phyloP scores from a whole-genome alignment of 2,888 invertebrate species.

The Xestia c-nigrum region DNA sequence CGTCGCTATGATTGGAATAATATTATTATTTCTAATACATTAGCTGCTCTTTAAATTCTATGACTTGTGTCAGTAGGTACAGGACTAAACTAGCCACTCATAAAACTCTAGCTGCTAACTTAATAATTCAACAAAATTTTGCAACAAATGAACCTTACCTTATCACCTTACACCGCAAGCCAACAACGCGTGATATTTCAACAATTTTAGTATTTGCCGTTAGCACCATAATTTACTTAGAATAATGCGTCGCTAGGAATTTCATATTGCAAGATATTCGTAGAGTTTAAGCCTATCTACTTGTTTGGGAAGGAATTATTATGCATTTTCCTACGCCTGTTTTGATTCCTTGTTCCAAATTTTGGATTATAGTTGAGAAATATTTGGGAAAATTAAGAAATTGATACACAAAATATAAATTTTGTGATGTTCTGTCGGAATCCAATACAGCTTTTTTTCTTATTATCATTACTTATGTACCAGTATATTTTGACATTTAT shows the following conservation, averaged over 20 bases:
- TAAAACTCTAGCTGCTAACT: slow-evolving; percentile 15
- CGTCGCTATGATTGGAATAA: not conserved
- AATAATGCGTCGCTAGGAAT: slow-evolving; percentile 58
- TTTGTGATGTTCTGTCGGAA: not conserved
- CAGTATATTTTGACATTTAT: too few species aligned
- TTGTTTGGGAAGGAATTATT: not conserved
- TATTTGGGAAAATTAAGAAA: not conserved
- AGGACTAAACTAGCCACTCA: not conserved
- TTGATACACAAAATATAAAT: too few species aligned
- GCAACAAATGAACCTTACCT: slow-evolving; percentile 65
- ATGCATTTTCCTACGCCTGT: not conserved
- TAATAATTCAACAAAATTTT: slow-evolving; percentile 55
- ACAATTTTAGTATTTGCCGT: slow-evolving; percentile 69
- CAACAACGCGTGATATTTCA: slow-evolving; percentile 66
- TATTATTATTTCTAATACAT: not conserved
- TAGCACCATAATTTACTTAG: slow-evolving; percentile 60
- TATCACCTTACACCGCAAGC: slow-evolving; percentile 56
- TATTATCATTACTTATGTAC: not conserved
- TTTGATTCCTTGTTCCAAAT: not conserved
- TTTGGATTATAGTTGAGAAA: not conserved
- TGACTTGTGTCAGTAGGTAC: not conserved
- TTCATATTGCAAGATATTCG: slow-evolving; percentile 53
- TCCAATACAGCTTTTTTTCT: not conserved
- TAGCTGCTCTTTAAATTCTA: not conserved
- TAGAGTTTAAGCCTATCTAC: not conserved